Evolutionary conservation across 37 sponge, comb jelly and placozoan species (phyloP), one percentile per base, ranked within the genome.

Genomic region (Bolinopsis microptera): DNA sequence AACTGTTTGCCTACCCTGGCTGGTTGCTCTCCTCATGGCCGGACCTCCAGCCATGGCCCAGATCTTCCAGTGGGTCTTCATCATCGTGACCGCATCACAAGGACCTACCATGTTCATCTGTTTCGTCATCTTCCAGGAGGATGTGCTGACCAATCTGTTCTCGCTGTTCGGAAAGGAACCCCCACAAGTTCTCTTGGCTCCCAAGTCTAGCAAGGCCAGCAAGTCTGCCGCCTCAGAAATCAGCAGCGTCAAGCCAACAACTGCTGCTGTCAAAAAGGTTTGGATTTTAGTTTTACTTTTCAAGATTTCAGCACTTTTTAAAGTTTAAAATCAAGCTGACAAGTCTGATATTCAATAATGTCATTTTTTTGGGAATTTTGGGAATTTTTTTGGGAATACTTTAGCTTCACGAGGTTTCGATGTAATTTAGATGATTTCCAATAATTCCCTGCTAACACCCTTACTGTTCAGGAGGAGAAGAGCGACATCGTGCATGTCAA

Each of bases 51-150:
- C 31, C 75, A 18, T 86, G 18, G 90, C 90, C 26, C 90, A 86
- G 90, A n/a, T 27, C 41, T 86, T 86, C 90, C 90, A 86, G 61
- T 86, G 90, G 90, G 0, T 86, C n/a, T 86, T 86, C 61, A 86
- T 86, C 61, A 86, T 86, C 61, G 36, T 86, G 21, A 86, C 90
- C 40, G 40, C 61, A n/a, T 21, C 39, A 8, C 90, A 86, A 30
- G 90, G 90, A 25, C 90, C 90, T 22, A 28, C 36, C 24, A 34
- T 28, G 36, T 86, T 86, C 90, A 39, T 86, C 90, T 86, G 90
- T 23, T 86, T 86, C 90, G 90, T 86, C 24, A 86, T 86, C 90
- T 86, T 86, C 90, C 90, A 86, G 90, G 90, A 86, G 90, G 90
- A 86, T 40, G 90, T 86, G 2, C 34, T 86, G 5, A 86, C 90